These are phyloP conservation scores for Plutomurus gul DNA, from an alignment of 1,140 invertebrate species.

Conservation along the genomic window DNA sequence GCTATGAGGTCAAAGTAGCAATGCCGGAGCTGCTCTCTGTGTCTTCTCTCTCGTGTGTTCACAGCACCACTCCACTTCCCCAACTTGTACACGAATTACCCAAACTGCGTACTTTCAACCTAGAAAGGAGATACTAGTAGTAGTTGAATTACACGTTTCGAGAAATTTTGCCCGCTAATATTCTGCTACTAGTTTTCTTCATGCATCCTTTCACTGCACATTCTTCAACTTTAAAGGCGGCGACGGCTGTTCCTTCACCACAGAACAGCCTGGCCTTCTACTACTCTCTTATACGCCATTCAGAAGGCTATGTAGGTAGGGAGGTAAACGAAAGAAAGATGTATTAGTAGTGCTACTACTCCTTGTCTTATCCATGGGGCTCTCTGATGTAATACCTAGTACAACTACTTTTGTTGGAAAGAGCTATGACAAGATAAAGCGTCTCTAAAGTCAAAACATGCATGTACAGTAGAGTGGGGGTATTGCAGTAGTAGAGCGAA, in stretches of 20 bases:
- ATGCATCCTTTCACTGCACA: not conserved
- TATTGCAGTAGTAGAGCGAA: not conserved
- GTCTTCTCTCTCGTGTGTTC: not conserved
- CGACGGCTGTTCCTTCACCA: not conserved
- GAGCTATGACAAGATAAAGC: too few relatives aligned
- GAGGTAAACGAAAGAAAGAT: not conserved
- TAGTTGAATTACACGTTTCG: too few relatives aligned
- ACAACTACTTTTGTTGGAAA: too few relatives aligned
- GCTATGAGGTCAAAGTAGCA: too few relatives aligned
- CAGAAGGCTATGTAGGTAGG: too few relatives aligned
- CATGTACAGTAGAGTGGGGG: not conserved
- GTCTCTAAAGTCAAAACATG: slow-evolving; percentile 9
- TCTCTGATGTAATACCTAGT: too few relatives aligned
- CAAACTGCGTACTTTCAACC: not conserved
- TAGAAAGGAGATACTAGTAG: not conserved
- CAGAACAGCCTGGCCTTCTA: not conserved
- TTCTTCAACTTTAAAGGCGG: not conserved
- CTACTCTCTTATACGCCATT: too few relatives aligned
- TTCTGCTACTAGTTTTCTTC: not conserved
- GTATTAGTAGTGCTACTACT: too few relatives aligned
- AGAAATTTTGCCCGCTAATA: not conserved
- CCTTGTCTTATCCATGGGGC: too few relatives aligned
- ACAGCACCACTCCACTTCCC: not conserved
- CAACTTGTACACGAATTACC: not conserved
- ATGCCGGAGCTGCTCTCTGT: too few relatives aligned